Base-by-base conservation (phyloP, 2,888 invertebrate genomes). In the Rotaria socialis region DNA sequence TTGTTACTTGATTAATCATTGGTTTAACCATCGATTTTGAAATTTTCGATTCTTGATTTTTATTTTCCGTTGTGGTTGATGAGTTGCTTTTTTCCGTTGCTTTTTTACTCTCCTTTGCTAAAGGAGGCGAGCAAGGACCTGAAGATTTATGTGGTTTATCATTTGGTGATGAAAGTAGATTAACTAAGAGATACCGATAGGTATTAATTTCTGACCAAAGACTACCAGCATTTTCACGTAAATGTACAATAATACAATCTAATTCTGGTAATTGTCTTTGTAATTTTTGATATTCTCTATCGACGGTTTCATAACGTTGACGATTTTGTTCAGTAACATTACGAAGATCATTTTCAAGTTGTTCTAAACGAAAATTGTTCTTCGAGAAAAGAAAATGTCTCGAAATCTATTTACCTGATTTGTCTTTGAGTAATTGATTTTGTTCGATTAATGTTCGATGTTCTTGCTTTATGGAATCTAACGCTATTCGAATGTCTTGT, bases 241-340 rank as follows among this genome's bases (percentile, higher is more conserved):
- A n/a, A 47, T 47, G 43, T 47, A 80, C 47, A 47, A 80, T n/a
- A 47, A 80, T 80, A 47, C n/a, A 24, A 47, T 80, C 80, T 80
- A 80, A 80, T 43, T 43, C 80, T 43, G 80, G 47, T 43, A 80
- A 10, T n/a, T 80, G 47, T 2, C 1, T n/a, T 47, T 80, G 80
- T 80, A 80, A 80, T 80, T 80, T 47, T 80, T 80, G 14, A 80
- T 80, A 80, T 80, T 80, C 80, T n/a, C 43, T 24, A 80, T 80
- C 80, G 10, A 47, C 47, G 11, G 24, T 7, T 47, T 80, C 24
- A 80, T 80, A 80, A 24, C 24, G 24, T 47, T 47, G 80, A 24
- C 14, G 22, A 80, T 80, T 80, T 47, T 80, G 43, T 47, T 80
- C 80, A 10, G 24, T 80, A 7, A 80, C 47, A 47, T n/a, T n/a